Conservation (phyloP, 2,888 invertebrate species). For the Chrysolina haemoptera region DNA sequence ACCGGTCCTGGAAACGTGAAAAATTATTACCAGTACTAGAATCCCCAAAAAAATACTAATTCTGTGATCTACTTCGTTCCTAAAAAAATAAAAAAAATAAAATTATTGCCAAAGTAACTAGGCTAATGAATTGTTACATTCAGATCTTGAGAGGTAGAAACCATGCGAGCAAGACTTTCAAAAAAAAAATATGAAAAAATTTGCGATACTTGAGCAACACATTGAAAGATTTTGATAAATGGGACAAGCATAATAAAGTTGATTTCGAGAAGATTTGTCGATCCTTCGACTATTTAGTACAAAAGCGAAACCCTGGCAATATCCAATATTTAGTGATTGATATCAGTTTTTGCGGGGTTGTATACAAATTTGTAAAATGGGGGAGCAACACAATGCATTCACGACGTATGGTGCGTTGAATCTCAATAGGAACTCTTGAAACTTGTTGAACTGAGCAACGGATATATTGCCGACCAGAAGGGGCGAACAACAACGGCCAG, state of each 20-base stretch:
- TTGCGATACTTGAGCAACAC: background rate
- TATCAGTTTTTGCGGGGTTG: conserved; percentile 63
- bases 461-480: conserved; percentile 57
- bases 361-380: conserved; percentile 62
- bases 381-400: conserved; percentile 60
- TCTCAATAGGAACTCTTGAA: conserved; percentile 59
- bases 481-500: conserved; percentile 55
- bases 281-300: conserved; percentile 22
- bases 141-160: too few relatives aligned
- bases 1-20: too few relatives aligned
- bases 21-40: too few relatives aligned
- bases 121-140: too few relatives aligned
- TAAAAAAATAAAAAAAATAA: too few relatives aligned
- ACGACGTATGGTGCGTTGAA: conserved; percentile 63
- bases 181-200: too few relatives aligned
- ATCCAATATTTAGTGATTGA: conserved; percentile 53
- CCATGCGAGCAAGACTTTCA: too few relatives aligned
- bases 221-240: conserved; percentile 20
- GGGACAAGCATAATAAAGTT: conserved; percentile 22
- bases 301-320: conserved; percentile 38
- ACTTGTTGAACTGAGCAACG: conserved; percentile 69
- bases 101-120: too few relatives aligned
- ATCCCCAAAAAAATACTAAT: too few relatives aligned
- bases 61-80: too few relatives aligned
- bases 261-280: conserved; percentile 15